Evolutionary conservation across 2,888 invertebrate genomes (phyloP).

Genomic region (Platypus cylindrus): DNA sequence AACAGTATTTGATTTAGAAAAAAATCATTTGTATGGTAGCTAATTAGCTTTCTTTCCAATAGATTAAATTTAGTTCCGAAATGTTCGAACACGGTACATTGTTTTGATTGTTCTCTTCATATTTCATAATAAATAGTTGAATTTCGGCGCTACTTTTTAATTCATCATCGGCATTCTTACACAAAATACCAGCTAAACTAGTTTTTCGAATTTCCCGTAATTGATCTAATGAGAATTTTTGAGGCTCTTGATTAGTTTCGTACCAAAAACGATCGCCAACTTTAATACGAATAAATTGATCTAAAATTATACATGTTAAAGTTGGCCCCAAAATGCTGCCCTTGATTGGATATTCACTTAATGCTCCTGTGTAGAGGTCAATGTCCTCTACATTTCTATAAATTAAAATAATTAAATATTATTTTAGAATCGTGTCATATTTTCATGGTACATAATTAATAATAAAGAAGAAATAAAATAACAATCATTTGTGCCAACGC

Average conservation of each 20-base stretch:
- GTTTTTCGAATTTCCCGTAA: conserved; percentile 67
- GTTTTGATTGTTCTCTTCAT: conserved; percentile 40
- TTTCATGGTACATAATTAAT: conserved; percentile 1
- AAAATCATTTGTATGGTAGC: no score
- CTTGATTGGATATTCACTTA: conserved; percentile 61
- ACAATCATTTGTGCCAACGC: no score
- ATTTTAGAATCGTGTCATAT: background rate
- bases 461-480: no score
- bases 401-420: conserved; percentile 12
- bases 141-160: conserved; percentile 46
- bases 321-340: conserved; percentile 74
- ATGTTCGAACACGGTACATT: conserved; percentile 52
- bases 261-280: conserved; percentile 83
- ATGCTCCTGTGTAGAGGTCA: conserved; percentile 77
- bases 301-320: conserved; percentile 68
- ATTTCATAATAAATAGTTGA: conserved; percentile 60
- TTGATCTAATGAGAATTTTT: conserved; percentile 63
- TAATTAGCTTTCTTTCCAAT: conserved; percentile 20
- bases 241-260: conserved; percentile 52
- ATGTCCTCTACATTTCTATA: conserved; percentile 64
- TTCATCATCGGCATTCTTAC: conserved; percentile 66
- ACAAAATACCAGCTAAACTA: conserved; percentile 59
- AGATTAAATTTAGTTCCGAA: conserved; percentile 36
- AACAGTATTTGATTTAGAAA: no score
- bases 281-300: conserved; percentile 74